Percentiles rank a stretch among this genome's conserved stretches.
Conservation (phyloP, 2,113 vertebrate species). For the Brienomyrus longianalis region DNA sequence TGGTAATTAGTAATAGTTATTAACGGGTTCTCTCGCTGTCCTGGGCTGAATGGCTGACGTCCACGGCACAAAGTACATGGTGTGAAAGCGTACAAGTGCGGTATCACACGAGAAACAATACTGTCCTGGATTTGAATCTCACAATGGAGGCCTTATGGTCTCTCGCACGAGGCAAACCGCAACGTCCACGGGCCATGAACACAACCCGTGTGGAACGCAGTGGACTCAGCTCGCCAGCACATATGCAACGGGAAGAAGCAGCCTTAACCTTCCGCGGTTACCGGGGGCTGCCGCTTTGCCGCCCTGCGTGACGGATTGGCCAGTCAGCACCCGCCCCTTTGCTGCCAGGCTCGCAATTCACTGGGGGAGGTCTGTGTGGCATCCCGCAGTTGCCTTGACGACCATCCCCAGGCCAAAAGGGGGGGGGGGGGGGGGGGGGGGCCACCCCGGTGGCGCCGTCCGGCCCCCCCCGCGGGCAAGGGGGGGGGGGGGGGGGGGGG, state of each 20-base stretch:
- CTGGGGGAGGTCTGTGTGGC: slow-evolving; percentile 32
- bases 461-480: too few species aligned
- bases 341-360: slow-evolving; percentile 15
- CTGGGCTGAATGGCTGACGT: neutral
- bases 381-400: slow-evolving; percentile 42
- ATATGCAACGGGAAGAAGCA: neutral
- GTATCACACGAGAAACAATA: neutral
- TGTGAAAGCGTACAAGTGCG: neutral
- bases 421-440: slow-evolving; percentile 36
- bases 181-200: neutral
- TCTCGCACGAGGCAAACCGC: neutral
- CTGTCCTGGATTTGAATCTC: neutral
- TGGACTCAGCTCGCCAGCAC: neutral
- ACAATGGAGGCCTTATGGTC: slow-evolving; percentile 2
- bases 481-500: slow-evolving; percentile 23
- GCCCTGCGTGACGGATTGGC: neutral
- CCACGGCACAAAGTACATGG: neutral
- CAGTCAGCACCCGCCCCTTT: slow-evolving; percentile 7
- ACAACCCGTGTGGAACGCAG: neutral
- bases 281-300: neutral
- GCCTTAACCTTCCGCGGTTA: neutral
- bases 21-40: neutral
- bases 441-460: too few species aligned
- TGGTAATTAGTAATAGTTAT: neutral
- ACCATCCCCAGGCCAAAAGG: slow-evolving; percentile 37